These are phyloP conservation scores for Rhagonycha fulva DNA, from an alignment of 2,888 invertebrate genomes.

Conservation along the genomic window DNA sequence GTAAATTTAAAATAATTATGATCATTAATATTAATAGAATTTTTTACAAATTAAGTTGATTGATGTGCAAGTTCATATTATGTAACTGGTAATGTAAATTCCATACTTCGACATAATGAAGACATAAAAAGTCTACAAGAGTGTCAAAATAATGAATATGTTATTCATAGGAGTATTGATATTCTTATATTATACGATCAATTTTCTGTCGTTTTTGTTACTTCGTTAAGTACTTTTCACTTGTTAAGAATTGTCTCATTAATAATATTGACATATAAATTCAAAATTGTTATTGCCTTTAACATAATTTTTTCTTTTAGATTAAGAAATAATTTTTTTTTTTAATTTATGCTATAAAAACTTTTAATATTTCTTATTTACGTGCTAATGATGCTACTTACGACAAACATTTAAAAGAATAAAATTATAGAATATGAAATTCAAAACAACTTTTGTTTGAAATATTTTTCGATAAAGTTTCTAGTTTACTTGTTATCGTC, in stretches of 20 bases:
- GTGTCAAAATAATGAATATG: slow-evolving; percentile 1
- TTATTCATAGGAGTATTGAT: neutral
- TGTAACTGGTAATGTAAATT: neutral
- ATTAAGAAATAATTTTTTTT: too few relatives aligned
- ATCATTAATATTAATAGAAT: neutral
- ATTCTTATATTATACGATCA: neutral
- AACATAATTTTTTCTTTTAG: neutral
- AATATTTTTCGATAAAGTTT: too few relatives aligned
- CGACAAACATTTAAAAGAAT: too few relatives aligned
- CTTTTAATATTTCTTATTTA: too few relatives aligned
- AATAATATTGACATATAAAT: neutral
- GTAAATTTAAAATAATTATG: neutral
- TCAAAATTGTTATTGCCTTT: neutral
- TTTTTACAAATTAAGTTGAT: neutral
- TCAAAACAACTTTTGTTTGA: too few relatives aligned
- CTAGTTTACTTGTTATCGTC: too few relatives aligned
- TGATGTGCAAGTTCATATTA: neutral
- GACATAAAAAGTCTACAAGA: neutral
- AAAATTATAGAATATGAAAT: too few relatives aligned
- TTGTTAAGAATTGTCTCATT: neutral
- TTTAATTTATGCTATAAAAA: too few relatives aligned
- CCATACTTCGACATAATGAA: neutral
- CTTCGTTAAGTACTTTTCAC: neutral
- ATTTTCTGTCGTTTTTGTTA: neutral
- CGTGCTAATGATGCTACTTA: too few relatives aligned